Base-by-base conservation (phyloP, 2,113 vertebrate species). In the Hemiscyllium ocellatum region DNA sequence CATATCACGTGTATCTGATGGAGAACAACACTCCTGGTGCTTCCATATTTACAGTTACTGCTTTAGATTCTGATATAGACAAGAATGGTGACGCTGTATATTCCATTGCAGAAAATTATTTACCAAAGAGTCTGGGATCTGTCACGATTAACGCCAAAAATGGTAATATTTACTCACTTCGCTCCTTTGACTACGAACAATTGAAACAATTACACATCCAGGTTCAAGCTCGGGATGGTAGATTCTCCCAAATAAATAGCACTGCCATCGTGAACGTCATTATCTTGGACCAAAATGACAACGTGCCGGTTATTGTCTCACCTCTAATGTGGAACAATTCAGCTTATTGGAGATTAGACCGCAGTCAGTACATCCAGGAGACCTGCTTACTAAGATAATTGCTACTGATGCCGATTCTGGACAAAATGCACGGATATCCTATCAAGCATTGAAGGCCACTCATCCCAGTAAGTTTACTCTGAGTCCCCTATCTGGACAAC, bases 61-160 rank as follows among this genome's bases (percentile, higher is more conserved):
- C 78, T 42, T 83, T 83, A 5, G 78, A 83, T 96, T 93, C 95
- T 15, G 97, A 98, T 56, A 42, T 96, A 0, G 95, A 96, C 95
- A 86, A 96, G n/a, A 95, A 96, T 68, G 96, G 95, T 7, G 2
- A 83, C 5, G 56, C 95, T 26, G 52, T 20, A 4, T 96, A 98
- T 95, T 98, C 98, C 95, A 97, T 99, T 61, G 91, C 96, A 96
- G 97, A 98, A 96, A 96, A 98, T 97, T 95, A 97, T 96, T 95
- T 66, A 6, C 3, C 19, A 3, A 17, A 42, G 37, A 17, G n/a
- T 2, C 96, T 97, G 76, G 96, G 98, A 96, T 96, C 96, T 0
- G 96, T 97, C 47, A 83, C 78, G 10, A 42, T 83, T 83, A 83
- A 83, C 4, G 19, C 78, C 78, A 83, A 83, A 83, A 83, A 83